Evolutionary conservation across 2,888 invertebrate species (phyloP), one percentile per base, ranked within the genome.

Genomic region (Drosophila kanekoi): DNA sequence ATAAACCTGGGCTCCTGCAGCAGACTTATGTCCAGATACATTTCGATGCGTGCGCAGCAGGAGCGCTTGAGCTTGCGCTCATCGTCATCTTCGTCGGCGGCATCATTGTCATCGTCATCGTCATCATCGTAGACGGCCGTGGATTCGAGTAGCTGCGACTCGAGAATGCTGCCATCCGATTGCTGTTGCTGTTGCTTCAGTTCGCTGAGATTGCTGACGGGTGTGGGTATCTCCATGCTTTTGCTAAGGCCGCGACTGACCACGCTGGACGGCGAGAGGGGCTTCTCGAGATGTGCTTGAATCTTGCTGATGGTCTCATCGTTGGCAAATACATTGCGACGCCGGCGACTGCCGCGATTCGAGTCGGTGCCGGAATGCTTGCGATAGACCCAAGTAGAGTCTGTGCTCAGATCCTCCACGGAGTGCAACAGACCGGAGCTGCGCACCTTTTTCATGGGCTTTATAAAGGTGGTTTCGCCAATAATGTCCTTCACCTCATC

Each of bases 351-450:
- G 48, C 91, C 92, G 3, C 93, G 91, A 85, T 92, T 92, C 6
- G 93, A 92, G 67, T 92, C 92, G 16, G 82, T 89, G 14, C 91
- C 91, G 0, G 91, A 91, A 38, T 92, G 92, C 37, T 92, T 92
- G 77, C 96, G 95, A 89, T 96, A 95, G 0, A 96, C 95, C 89
- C 96, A 96, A 0, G 96, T 96, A 13, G 95, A 95, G 92, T 96
- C 96, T 0, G 96, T 96, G 48, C 95, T 95, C 11, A 96, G 92
- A 82, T 96, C 96, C 88, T 96, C 96, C 0, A 96, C 95, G 0
- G 96, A 96, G 89, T 96, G 96, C 6, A 96, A 92, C 56, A 96
- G 94, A 3, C 95, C 95, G 0, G 95, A 95, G 10, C 95, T 95
- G 9, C 95, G 93, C 2, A 95, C 95, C 23, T 95, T 95, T 1